Base-by-base conservation (phyloP, 2,113 vertebrate species). In the Myiopsitta monachus region DNA sequence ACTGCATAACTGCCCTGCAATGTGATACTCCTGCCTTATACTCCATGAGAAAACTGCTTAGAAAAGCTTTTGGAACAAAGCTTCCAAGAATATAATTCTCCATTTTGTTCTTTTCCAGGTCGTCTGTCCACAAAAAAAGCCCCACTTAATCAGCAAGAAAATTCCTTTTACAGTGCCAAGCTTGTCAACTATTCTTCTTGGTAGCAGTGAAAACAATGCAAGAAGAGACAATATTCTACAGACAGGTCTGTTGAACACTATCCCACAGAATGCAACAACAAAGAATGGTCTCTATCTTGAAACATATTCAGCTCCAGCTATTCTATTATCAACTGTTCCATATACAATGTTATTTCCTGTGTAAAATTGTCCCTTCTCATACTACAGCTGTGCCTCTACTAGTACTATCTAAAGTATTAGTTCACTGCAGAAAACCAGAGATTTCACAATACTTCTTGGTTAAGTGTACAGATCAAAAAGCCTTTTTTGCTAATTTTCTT, bases 41-140 rank as follows among this genome's bases (percentile, higher is more conserved):
- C 67, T 66, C 52, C 18, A 69, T 36, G 24, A 51, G 12, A 77
- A 85, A 81, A 46, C 23, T 59, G 16, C 33, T 90, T 70, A 36
- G 31, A 67, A 90, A 83, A 49, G 10, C 4, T 33, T 83, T 86
- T 52, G 36, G 43, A 88, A 80, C 3, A 30, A 18, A 88, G 10
- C 46, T 78, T 55, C 52, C 21, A 78, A 57, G 31, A 83, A 81
- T 38, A n/a, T 80, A 85, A 96, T 66, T 77, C 24, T 73, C 39
- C 52, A 8, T 93, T 91, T 92, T 76, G 22, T 18, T 84, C 9
- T 80, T 54, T 96, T 84, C 57, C 93, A 97, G 97, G 23, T 77
- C 7, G 59, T 81, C 44, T 88, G 63, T 83, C 27, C 79, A 68
- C 88, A 77, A 73, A 95, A 94, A 61, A 7, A 0, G 23, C 41